Evolutionary conservation across 2,888 invertebrate species (phyloP).

Genomic region (Zelleria hepariella): DNA sequence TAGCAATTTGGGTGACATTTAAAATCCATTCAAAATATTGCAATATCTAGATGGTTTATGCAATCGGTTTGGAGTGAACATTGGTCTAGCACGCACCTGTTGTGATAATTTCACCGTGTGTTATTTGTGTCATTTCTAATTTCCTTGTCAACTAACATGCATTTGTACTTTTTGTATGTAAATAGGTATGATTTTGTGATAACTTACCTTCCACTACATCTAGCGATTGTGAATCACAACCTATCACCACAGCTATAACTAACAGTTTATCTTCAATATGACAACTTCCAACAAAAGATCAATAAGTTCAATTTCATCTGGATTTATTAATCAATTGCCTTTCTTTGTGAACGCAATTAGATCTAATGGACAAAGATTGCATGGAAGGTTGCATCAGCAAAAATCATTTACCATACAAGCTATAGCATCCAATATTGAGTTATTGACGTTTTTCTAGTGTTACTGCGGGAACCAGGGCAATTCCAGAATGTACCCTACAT

Average conservation of each 20-base stretch:
- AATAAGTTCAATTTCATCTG: too few species aligned
- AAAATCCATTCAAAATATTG: conserved; percentile 13
- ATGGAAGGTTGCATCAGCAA: too few species aligned
- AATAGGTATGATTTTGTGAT: background rate
- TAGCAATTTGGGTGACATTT: background rate
- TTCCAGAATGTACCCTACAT: conserved; percentile 59
- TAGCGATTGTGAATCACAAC: background rate
- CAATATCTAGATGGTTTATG: conserved; percentile 23
- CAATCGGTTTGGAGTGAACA: conserved; percentile 10
- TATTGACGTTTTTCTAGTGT: conserved; percentile 33
- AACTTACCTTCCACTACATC: background rate
- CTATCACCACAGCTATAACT: background rate
- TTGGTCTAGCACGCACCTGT: background rate
- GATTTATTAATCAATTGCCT: too few species aligned
- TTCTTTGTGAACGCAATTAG: too few species aligned
- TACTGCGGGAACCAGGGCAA: conserved; percentile 51
- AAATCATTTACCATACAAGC: too few species aligned
- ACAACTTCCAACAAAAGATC: too few species aligned
- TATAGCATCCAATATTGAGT: background rate
- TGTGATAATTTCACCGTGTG: background rate
- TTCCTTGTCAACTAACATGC: background rate
- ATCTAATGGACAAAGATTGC: too few species aligned
- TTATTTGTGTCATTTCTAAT: background rate
- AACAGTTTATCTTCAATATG: too few species aligned
- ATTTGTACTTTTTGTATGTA: background rate